Evolutionary conservation across 2,797 vertebrate species (phyloP), one percentile per base, ranked within the genome.

Genomic region (Malurus leucopterus): DNA sequence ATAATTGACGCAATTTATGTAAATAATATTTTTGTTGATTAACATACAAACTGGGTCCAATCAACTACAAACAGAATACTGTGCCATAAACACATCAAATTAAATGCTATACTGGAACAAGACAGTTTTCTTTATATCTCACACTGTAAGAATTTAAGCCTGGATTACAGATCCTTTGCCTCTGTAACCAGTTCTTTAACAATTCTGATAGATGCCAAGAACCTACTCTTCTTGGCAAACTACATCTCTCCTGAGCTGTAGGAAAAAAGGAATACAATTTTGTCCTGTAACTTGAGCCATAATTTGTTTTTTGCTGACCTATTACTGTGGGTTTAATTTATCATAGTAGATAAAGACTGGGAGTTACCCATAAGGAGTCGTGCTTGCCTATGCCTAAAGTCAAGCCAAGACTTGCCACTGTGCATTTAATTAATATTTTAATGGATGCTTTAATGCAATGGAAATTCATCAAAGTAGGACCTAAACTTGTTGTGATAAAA

Each of bases 381-480:
- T 32, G 24, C 41, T 83, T 78, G 17, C n/a, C 85, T 55, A 49
- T 63, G 40, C 16, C 20, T 71, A 18, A 83, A 89, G 50, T 69
- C 40, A 85, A 83, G 30, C 10, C 53, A 87, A 92, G 63, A 61
- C 23, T 72, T 86, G 73, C 44, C 14, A 72, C n/a, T 69, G 44
- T 85, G 43, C 26, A 64, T 81, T 89, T 85, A 91, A 93, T 75
- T 87, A 87, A 78, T 85, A 90, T 81, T 91, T 76, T 79, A 76
- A 73, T 53, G 20, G 34, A 41, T 72, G 29, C 6, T 81, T 87
- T 83, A 81, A 51, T 69, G n/a, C 13, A 65, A 13, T 78, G 11
- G 26, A 75, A 85, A 92, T 84, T 65, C 43, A 74, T 77, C 51
- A 55, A 76, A 64, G 32, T 24, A 75, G 21, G 16, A 79, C 29